Conservation (phyloP, 2,888 invertebrate genomes). For the Synanthedon myopaeformis region DNA sequence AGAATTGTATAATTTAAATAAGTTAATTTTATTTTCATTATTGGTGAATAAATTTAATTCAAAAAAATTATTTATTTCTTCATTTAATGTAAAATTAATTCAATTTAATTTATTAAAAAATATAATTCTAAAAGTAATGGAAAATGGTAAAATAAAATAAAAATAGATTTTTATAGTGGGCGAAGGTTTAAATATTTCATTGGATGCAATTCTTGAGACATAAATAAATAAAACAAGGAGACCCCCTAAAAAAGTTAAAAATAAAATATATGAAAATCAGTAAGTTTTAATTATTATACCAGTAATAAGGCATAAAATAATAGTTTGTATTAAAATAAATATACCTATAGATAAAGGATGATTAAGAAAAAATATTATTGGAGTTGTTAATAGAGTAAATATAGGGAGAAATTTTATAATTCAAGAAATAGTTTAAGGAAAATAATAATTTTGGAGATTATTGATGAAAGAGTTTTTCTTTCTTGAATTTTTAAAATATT, state of each 20-base stretch:
- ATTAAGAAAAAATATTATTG: conserved; percentile 35
- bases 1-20: conserved; percentile 67
- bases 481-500: conserved; percentile 72
- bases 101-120: conserved; percentile 29
- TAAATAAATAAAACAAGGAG: conserved; percentile 76
- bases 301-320: conserved; percentile 52
- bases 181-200: conserved; percentile 66
- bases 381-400: conserved; percentile 38
- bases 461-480: conserved; percentile 66
- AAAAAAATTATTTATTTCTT: conserved; percentile 24
- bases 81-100: conserved; percentile 36
- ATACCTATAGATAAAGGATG: conserved; percentile 69
- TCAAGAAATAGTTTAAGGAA: conserved; percentile 74
- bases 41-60: conserved; percentile 22
- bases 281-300: conserved; percentile 60
- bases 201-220: conserved; percentile 72
- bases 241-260: conserved; percentile 73
- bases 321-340: conserved; percentile 64
- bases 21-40: conserved; percentile 49
- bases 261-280: conserved; percentile 74
- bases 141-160: conserved; percentile 18
- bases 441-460: conserved; percentile 81
- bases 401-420: conserved; percentile 39
- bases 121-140: conserved; percentile 19
- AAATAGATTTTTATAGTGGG: conserved; percentile 25